Conservation (phyloP, 2,113 vertebrate species). For the Gnathonemus echidnorhynchus region DNA sequence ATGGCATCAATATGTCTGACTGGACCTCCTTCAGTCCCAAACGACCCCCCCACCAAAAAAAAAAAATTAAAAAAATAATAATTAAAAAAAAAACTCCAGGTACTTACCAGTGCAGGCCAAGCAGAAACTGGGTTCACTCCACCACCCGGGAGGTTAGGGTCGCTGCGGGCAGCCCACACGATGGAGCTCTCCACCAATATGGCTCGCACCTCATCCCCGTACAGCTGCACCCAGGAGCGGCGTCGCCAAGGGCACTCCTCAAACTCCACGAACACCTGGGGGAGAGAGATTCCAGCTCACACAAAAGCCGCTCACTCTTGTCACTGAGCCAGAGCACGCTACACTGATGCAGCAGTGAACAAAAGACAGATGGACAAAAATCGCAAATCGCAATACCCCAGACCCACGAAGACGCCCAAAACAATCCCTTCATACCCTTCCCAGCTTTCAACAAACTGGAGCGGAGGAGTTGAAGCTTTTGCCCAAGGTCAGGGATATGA, state of each 20-base stretch:
- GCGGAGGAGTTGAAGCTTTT: not conserved
- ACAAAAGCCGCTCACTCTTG: not conserved
- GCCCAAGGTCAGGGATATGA: not conserved
- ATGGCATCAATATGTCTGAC: not conserved
- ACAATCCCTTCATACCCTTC: not conserved
- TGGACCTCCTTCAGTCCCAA: not conserved
- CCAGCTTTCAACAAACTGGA: not conserved
- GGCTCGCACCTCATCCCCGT: conserved; percentile 83
- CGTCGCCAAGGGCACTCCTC: conserved; percentile 78
- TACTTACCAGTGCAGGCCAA: conserved; percentile 84
- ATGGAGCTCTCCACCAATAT: conserved; percentile 82
- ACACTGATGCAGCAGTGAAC: not conserved
- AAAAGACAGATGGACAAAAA: not conserved
- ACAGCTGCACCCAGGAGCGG: conserved; percentile 91
- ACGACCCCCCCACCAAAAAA: too few species aligned
- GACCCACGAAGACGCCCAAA: not conserved
- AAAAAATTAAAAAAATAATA: not conserved
- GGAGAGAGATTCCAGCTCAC: not conserved
- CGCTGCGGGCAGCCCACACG: conserved; percentile 78
- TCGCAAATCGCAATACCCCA: not conserved
- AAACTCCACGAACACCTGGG: conserved; percentile 92
- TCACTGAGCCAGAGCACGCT: not conserved
- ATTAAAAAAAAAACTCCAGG: not conserved
- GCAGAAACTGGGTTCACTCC: conserved; percentile 56
- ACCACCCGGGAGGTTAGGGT: conserved; percentile 58